Percentiles rank a stretch among this genome's conserved stretches.
phyloP scores from a whole-genome alignment of 2,888 invertebrate species.

The Calameuta idolon region DNA sequence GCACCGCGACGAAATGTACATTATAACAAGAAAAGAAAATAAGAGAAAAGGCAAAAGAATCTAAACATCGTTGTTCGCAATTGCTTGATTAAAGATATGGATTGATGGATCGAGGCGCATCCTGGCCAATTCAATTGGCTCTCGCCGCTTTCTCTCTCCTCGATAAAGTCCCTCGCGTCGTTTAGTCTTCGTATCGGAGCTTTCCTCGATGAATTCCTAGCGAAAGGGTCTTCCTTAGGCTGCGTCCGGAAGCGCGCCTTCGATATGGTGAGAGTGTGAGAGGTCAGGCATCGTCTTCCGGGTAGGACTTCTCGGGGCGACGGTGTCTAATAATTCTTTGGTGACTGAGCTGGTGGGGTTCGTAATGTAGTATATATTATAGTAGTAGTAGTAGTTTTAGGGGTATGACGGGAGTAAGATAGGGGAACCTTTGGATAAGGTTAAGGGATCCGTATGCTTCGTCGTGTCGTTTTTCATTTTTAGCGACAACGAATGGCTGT shows the following conservation, averaged over 20 bases:
- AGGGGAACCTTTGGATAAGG: not conserved
- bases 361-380: not conserved
- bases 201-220: conserved; percentile 4
- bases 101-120: conserved; percentile 51
- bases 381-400: not conserved
- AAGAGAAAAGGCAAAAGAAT: conserved; percentile 14
- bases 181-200: conserved; percentile 27
- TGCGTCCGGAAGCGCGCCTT: conserved; percentile 36
- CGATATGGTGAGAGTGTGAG: conserved; percentile 39
- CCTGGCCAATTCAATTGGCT: conserved; percentile 29
- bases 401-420: not conserved
- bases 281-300: not conserved
- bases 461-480: not conserved
- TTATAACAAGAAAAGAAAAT: not conserved
- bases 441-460: not conserved
- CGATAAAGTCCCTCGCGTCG: conserved; percentile 10
- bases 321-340: not conserved
- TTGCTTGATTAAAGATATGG: conserved; percentile 66
- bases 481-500: not conserved
- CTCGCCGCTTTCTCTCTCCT: conserved; percentile 7
- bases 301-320: not conserved
- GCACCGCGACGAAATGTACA: conserved; percentile 53
- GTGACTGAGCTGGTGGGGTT: not conserved
- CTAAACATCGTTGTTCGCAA: conserved; percentile 64
- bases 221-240: conserved; percentile 28